Base-by-base conservation (phyloP, 2,888 invertebrate genomes). In the Lathronympha strigana region DNA sequence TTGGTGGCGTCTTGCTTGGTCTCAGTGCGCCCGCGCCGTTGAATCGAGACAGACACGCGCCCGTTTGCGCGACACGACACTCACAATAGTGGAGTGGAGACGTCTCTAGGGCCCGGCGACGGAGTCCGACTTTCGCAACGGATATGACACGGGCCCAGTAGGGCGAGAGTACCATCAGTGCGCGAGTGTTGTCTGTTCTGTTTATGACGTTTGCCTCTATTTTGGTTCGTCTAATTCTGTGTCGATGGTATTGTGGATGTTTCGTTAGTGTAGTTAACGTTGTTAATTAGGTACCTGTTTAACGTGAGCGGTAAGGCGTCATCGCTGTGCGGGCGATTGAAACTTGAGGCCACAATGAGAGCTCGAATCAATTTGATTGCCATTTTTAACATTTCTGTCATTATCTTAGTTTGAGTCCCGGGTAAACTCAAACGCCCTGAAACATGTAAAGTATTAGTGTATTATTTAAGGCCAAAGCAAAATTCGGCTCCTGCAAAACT, bases 31-130 rank as follows among this genome's bases (percentile, higher is more conserved):
- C 82, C 75, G 76, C 84, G 84, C 84, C 88, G 81, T 76, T 87
- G 86, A 84, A 84, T 87, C 87, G 76, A 85, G 85, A 81, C 82
- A 82, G 87, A 82, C 88, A 88, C 81, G 88, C 82, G 82, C 73
- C 71, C 73, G 68, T 72, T 64, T 75, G 74, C 70, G 74, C 68
- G 75, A 61, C 55, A 68, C 69, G 73, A 79, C 78, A n/a, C n/a
- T n/a, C n/a, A n/a, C n/a, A n/a, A n/a, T n/a, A n/a, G n/a, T n/a
- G n/a, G n/a, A 80, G 76, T 76, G 68, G 73, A 73, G 70, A 73
- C 75, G 71, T 73, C 69, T 76, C 69, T 71, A 71, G 76, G 76
- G 61, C 47, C 58, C 57, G 17, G 40, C 45, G 43, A 45, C 25
- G 57, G 31, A 38, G 60, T 28, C 45, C 60, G 60, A 66, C 58